Base-by-base conservation (phyloP, 2,797 vertebrate genomes). In the Cyprinodon diabolis region DNA sequence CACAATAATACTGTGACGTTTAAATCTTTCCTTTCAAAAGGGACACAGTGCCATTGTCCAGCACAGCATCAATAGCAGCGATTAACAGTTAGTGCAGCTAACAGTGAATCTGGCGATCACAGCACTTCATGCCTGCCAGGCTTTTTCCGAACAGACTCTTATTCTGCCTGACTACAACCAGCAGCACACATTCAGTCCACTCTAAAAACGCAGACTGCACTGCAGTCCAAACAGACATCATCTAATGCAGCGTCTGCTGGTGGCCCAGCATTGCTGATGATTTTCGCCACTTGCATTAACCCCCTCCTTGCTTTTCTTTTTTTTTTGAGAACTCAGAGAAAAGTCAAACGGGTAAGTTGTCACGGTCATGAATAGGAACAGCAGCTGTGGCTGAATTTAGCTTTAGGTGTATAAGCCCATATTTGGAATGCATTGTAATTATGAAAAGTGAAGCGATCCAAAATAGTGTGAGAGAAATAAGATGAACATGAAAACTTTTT, bases 141-240 rank as follows among this genome's bases (percentile, higher is more conserved):
- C 88, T 90, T 92, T 93, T 92, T 91, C 90, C 91, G 0, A 87
- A 87, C 52, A 89, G 79, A 78, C 76, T 74, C 69, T 71, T 76
- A 79, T 83, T 90, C 77, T 86, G 82, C 68, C 71, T 68, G 78
- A 74, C 90, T 76, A 73, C 57, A 60, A 79, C 75, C 86, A 86
- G 82, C 82, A 80, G 79, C 82, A 75, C 81, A 80, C 86, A 83
- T 82, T 68, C 85, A 85, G 62, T 79, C 80, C 86, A 85, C 84
- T 74, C 75, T 70, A 49, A 86, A 65, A 81, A 76, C 77, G 70
- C 86, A 83, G 76, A 84, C 86, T 84, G 90, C 86, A 88, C 79
- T 87, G 84, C 83, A 80, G 87, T 83, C 78, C 58, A 79, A 89
- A 85, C 86, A 88, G 87, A 78, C 52, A 69, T 78, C 83, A 75